Conservation (phyloP, 2,797 vertebrate genomes). For the Silurus aristotelis region DNA sequence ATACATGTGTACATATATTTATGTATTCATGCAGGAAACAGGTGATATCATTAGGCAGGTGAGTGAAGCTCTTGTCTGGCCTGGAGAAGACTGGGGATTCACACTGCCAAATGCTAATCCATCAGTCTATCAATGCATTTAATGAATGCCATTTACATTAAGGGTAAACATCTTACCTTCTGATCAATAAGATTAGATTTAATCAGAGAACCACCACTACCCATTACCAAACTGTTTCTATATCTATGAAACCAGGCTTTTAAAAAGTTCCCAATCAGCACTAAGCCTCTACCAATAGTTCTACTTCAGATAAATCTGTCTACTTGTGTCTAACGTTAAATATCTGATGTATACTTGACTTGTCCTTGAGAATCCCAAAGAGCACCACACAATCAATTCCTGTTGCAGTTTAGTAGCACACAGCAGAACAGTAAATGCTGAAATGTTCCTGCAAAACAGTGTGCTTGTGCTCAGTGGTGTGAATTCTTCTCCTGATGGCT, state of each 20-base stretch:
- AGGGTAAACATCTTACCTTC: neutral
- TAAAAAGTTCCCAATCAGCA: neutral
- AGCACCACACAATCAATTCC: slow-evolving; percentile 27
- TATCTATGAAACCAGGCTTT: neutral
- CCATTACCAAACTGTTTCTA: slow-evolving; percentile 3
- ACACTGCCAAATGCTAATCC: neutral
- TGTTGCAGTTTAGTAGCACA: slow-evolving; percentile 32
- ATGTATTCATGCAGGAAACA: neutral
- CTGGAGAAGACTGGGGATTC: neutral
- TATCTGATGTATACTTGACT: slow-evolving; percentile 15
- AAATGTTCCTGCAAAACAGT: slow-evolving; percentile 37
- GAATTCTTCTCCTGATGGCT: slow-evolving; percentile 16
- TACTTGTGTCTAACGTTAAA: slow-evolving; percentile 1
- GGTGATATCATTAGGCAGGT: neutral
- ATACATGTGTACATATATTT: too few species aligned
- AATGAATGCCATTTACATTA: neutral
- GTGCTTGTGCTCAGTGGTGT: slow-evolving; percentile 19
- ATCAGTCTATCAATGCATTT: neutral
- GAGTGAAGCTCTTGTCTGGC: neutral
- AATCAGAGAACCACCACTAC: neutral
- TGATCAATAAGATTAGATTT: neutral
- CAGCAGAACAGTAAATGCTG: slow-evolving; percentile 2
- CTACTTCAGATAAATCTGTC: slow-evolving; percentile 5
- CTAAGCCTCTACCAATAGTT: neutral
- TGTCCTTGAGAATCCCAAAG: slow-evolving; percentile 21